These are phyloP conservation scores for Hecatera dysodea DNA, from an alignment of 2,888 invertebrate genomes.

Conservation along the genomic window DNA sequence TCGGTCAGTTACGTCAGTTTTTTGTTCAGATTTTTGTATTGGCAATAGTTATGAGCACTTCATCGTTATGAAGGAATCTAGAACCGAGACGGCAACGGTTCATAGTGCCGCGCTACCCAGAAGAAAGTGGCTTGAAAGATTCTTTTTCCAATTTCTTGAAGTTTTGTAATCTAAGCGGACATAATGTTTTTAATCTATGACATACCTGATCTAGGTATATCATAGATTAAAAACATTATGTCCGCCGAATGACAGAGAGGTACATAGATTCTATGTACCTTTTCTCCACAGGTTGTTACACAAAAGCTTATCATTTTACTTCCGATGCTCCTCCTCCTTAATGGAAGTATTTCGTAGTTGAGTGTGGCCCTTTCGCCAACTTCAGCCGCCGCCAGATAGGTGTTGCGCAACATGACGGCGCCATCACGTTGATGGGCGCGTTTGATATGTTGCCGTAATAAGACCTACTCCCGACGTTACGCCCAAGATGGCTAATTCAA, in stretches of 20 bases:
- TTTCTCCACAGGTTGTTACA: background rate
- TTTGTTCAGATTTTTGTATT: constrained; percentile 31
- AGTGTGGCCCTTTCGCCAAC: constrained; percentile 24
- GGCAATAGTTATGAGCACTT: background rate
- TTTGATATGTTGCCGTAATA: constrained; percentile 45
- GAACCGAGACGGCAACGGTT: background rate
- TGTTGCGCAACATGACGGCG: constrained; percentile 46
- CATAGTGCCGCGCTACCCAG: background rate
- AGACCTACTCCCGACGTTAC: constrained; percentile 32
- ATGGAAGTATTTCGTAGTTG: constrained; percentile 23
- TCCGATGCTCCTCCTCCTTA: constrained; percentile 8
- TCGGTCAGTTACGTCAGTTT: constrained; percentile 15
- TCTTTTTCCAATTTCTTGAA: background rate
- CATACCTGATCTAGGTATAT: too few species aligned
- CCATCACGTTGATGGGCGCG: constrained; percentile 29
- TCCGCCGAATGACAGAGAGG: too few species aligned
- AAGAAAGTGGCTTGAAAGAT: background rate
- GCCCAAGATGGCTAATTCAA: constrained; percentile 25
- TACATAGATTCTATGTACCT: too few species aligned
- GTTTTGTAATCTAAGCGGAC: background rate
- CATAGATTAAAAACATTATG: too few species aligned
- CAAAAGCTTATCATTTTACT: constrained; percentile 17
- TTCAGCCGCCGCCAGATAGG: constrained; percentile 11
- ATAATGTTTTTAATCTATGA: too few species aligned
- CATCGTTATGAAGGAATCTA: background rate